A percentile compares a stretch with the other conserved stretches of the same genome.
phyloP scores from a whole-genome alignment of 2,888 invertebrate species.

The Parascotia fuliginaria region DNA sequence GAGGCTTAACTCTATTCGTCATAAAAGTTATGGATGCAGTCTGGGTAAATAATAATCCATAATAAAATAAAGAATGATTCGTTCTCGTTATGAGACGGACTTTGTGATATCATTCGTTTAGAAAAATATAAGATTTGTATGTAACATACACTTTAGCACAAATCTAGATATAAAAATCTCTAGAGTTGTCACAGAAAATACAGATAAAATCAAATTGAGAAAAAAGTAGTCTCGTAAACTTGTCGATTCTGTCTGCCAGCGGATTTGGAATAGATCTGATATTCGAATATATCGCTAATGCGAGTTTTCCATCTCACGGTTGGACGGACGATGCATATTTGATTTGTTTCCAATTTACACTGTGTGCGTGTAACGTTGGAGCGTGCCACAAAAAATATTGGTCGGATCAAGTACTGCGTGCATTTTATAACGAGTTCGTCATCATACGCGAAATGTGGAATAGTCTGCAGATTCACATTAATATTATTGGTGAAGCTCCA shows the following conservation, averaged over 20 bases:
- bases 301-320: constrained; percentile 79
- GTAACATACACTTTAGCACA: constrained; percentile 17
- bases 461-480: constrained; percentile 35
- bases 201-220: constrained; percentile 50
- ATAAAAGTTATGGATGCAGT: constrained; percentile 27
- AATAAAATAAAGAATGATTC: constrained; percentile 22
- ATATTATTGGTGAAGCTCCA: constrained; percentile 45
- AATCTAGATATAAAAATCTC: constrained; percentile 5
- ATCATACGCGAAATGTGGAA: constrained; percentile 14
- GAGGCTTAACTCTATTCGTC: constrained; percentile 28
- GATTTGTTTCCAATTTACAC: constrained; percentile 82
- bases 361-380: constrained; percentile 51
- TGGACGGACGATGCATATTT: constrained; percentile 80
- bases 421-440: constrained; percentile 29
- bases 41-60: constrained; percentile 28
- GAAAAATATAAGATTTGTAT: constrained; percentile 7
- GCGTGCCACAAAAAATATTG: constrained; percentile 66
- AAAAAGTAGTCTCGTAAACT: constrained; percentile 54
- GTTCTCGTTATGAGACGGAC: constrained; percentile 9
- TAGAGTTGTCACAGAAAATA: constrained; percentile 40
- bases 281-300: constrained; percentile 68
- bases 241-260: constrained; percentile 58
- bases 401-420: constrained; percentile 49
- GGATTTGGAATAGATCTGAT: constrained; percentile 62
- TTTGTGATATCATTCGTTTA: constrained; percentile 4